Conservation (phyloP, 2,113 vertebrate genomes). For the Peromyscus californicus region DNA sequence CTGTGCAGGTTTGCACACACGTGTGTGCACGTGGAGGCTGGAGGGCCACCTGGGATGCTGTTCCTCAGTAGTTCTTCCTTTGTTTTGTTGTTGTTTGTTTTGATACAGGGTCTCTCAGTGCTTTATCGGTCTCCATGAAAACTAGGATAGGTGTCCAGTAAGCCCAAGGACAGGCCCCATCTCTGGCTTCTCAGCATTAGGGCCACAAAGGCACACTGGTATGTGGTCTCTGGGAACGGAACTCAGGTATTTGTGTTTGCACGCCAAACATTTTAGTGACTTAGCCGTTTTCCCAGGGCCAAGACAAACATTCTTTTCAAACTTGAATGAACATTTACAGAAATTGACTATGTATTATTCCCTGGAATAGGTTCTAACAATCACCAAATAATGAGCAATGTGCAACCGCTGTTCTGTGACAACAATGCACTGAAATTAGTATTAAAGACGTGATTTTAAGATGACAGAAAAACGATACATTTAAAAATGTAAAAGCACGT, state of each 20-base stretch:
- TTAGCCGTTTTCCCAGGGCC: neutral
- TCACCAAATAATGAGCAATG: neutral
- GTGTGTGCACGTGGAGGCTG: neutral
- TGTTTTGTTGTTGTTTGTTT: neutral
- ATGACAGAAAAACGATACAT: neutral
- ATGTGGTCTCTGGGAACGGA: neutral
- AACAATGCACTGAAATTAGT: neutral
- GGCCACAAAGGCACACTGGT: neutral
- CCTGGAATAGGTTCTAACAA: constrained; percentile 41
- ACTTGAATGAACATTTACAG: constrained; percentile 2
- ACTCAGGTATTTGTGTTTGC: neutral
- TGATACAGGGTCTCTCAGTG: neutral
- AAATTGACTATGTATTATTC: neutral
- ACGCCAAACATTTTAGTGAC: neutral
- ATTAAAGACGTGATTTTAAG: constrained; percentile 46
- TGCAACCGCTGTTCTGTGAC: neutral
- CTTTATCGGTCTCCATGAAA: neutral
- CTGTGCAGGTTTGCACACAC: neutral
- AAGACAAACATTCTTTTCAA: constrained; percentile 54
- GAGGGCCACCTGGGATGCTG: neutral
- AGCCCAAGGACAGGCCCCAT: neutral
- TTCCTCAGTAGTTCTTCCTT: neutral
- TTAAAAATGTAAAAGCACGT: constrained; percentile 47
- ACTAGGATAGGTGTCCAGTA: neutral
- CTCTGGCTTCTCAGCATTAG: neutral